Base-by-base conservation (phyloP, 2,888 invertebrate species). In the Calameuta pallipes region DNA sequence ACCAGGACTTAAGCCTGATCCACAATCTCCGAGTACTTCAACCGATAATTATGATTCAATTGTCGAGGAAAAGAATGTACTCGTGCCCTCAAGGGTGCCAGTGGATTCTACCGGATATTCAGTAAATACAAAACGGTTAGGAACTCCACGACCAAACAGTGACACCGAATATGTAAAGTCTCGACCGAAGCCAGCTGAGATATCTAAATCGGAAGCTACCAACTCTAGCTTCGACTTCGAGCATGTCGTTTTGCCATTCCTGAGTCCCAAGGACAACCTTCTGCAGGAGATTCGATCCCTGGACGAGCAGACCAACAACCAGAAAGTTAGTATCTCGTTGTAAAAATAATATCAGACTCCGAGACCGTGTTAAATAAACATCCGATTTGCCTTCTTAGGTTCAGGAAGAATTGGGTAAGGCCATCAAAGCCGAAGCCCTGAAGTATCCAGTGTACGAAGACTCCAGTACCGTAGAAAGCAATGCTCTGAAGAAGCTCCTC, bases 361-460 rank as follows among this genome's bases (percentile, higher is more conserved):
- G 23, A 23, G 56, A 9, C 9, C 56, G 23, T 56, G 68, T 69
- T 41, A n/a, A 41, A 75, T 69, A n/a, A 34, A 68, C 15, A 30
- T 33, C 15, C 30, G 71, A 11, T 69, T 31, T 56, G 36, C 13
- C 15, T 36, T 75, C 76, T 13, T 80, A 90, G 88, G 86, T 88
- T 74, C 88, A 89, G 74, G 87, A 88, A 70, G 89, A 90, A 79
- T 81, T 88, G 11, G 88, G 87, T 1, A 86, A 87, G 77, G 87
- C 87, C 11, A 80, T 89, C 23, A 90, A 89, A 81, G 88, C 88
- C 3, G 86, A 89, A 77, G 86, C 89, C 0, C 83, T 85, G 73
- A 88, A 83, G 30, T 80, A 71, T 71, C 31, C 11, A n/a, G 41
- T 71, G 30, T 11, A 11, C 13, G 71, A 31, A 71, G 13, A 31